Percentiles rank a stretch among this genome's conserved stretches.
Evolutionary conservation across 2,797 vertebrate species (phyloP).

Genomic region (Ctenochaetus hawaiiensis): DNA sequence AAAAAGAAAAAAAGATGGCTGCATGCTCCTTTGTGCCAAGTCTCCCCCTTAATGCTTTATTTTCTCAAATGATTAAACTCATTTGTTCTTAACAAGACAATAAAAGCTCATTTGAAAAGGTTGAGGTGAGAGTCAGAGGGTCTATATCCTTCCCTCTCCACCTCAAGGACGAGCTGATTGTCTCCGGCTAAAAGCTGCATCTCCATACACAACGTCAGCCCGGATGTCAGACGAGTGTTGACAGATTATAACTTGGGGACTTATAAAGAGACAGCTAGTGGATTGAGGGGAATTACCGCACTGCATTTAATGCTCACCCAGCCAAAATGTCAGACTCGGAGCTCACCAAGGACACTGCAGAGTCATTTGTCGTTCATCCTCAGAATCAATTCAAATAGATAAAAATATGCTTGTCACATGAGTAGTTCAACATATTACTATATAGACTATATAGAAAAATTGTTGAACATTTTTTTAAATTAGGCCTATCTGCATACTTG

Average conservation of each 20-base stretch:
- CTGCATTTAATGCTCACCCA: conserved; percentile 59
- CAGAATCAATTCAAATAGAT: conserved; percentile 45
- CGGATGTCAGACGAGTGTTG: conserved; percentile 67
- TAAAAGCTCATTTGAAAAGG: conserved; percentile 65
- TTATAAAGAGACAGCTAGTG: conserved; percentile 70
- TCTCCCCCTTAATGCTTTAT: conserved; percentile 40
- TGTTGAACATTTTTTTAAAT: conserved; percentile 22
- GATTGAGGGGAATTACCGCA: conserved; percentile 59
- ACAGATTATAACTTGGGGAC: conserved; percentile 78
- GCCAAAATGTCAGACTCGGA: conserved; percentile 59
- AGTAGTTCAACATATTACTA: conserved; percentile 19
- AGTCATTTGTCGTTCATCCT: conserved; percentile 61
- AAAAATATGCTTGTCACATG: conserved; percentile 20
- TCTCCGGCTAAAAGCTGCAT: conserved; percentile 64
- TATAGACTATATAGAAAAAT: conserved; percentile 8
- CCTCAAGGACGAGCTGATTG: conserved; percentile 75
- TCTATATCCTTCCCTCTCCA: conserved; percentile 40
- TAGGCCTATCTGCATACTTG: neutral
- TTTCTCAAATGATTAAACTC: conserved; percentile 63
- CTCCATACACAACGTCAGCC: conserved; percentile 59
- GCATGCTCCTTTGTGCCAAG: conserved; percentile 33
- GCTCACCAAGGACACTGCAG: conserved; percentile 66
- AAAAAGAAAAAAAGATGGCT: conserved; percentile 52
- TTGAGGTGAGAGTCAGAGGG: conserved; percentile 55
- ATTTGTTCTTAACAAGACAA: conserved; percentile 70